Percentiles rank a stretch among this genome's conserved stretches.
These are phyloP conservation scores for Zaprionus bogoriensis DNA, from an alignment of 2,888 invertebrate species.

Conservation along the genomic window DNA sequence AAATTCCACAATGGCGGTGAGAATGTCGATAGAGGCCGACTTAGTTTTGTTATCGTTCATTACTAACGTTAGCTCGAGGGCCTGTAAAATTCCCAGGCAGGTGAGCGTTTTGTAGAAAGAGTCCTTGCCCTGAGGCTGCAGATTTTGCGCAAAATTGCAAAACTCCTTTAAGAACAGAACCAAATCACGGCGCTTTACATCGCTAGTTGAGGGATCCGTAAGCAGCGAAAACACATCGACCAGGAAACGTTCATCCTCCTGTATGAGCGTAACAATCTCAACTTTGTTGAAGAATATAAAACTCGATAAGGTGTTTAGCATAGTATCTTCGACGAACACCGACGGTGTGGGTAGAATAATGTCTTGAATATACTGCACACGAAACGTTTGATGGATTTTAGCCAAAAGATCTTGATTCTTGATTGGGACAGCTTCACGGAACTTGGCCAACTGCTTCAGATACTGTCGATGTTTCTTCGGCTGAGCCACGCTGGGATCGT, in stretches of 20 bases:
- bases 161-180: constrained; percentile 99
- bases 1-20: constrained; percentile 99
- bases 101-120: constrained; percentile 97
- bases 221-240: constrained; percentile 96
- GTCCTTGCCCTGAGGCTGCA: constrained; percentile 98
- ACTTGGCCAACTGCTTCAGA: constrained; percentile 94
- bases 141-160: constrained; percentile 98
- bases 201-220: constrained; percentile 93
- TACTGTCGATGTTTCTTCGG: constrained; percentile 98
- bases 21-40: constrained; percentile 98
- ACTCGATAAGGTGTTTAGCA: constrained; percentile 97
- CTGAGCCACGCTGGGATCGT: constrained; percentile 93
- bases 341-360: constrained; percentile 99
- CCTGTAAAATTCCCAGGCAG: constrained; percentile 93
- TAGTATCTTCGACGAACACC: constrained; percentile 99
- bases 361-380: constrained; percentile 99
- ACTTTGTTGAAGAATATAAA: constrained; percentile 99
- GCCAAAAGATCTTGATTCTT: constrained; percentile 96
- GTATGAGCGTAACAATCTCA: constrained; percentile 98
- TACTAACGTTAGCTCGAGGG: constrained; percentile 94
- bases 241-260: constrained; percentile 98
- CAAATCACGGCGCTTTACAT: constrained; percentile 94
- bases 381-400: constrained; percentile 99
- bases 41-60: constrained; percentile 97
- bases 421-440: constrained; percentile 96